These are phyloP conservation scores for Ectemnius cavifrons DNA, from an alignment of 2,888 invertebrate species.

Conservation along the genomic window DNA sequence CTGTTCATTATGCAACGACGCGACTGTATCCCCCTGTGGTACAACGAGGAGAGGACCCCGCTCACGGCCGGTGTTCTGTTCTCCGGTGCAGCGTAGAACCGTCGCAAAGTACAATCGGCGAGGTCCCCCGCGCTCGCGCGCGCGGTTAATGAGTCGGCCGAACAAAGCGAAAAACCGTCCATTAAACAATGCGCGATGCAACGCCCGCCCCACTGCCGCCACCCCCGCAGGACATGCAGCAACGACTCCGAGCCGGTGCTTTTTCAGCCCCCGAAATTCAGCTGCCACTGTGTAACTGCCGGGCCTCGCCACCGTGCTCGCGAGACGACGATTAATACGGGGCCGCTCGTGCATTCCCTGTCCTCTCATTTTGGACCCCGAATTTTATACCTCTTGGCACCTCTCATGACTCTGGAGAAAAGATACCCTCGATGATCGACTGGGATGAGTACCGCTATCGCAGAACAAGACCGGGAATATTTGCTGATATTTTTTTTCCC, in stretches of 20 bases:
- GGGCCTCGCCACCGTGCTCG: too few species aligned
- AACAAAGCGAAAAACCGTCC: slow-evolving; percentile 76
- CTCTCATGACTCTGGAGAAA: too few species aligned
- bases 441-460: too few species aligned
- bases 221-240: slow-evolving; percentile 37
- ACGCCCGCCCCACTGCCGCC: slow-evolving; percentile 48
- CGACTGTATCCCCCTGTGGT: slow-evolving; percentile 62
- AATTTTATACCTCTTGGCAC: too few species aligned
- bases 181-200: slow-evolving; percentile 76
- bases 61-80: slow-evolving; percentile 22
- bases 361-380: too few species aligned
- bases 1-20: slow-evolving; percentile 76
- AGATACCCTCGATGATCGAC: too few species aligned
- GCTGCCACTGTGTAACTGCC: too few species aligned
- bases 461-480: too few species aligned
- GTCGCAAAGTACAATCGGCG: slow-evolving; percentile 74
- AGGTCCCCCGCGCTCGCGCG: slow-evolving; percentile 40
- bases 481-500: not conserved
- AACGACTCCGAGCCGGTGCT: slow-evolving; percentile 24
- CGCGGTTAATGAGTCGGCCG: slow-evolving; percentile 74
- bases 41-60: slow-evolving; percentile 58
- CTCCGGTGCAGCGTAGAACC: slow-evolving; percentile 67
- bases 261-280: slow-evolving; percentile 40
- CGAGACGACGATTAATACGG: not conserved
- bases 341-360: not conserved